phyloP scores from a whole-genome alignment of 2,797 vertebrate species.

The Mycteria americana region DNA sequence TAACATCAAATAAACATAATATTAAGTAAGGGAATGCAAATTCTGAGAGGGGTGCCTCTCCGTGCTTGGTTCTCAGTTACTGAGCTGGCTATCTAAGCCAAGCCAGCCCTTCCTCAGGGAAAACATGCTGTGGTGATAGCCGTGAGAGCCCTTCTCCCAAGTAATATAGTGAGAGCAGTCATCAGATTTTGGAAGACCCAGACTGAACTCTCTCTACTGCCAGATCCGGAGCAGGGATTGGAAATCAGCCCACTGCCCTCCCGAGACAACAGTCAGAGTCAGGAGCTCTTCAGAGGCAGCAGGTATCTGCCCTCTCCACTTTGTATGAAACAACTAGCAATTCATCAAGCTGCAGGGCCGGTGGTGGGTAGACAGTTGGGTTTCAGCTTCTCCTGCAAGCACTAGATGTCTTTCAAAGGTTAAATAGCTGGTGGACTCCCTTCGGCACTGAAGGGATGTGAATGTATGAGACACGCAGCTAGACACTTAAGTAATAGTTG shows the following conservation, averaged over 20 bases:
- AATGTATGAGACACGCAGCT: neutral
- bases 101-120: neutral
- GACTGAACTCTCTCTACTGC: neutral
- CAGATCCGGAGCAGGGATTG: neutral
- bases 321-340: neutral
- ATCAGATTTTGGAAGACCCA: neutral
- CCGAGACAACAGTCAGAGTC: accelerated
- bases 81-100: neutral
- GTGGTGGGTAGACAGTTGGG: neutral
- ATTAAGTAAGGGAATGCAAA: neutral
- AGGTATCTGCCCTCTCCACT: neutral
- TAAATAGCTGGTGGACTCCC: neutral
- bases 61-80: neutral
- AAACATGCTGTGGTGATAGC: neutral
- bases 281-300: neutral
- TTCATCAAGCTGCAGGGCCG: accelerated
- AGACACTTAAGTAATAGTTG: neutral
- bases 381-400: neutral
- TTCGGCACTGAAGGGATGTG: neutral
- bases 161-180: neutral
- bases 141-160: neutral
- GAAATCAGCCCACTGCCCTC: neutral
- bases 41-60: neutral
- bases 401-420: neutral
- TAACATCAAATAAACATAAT: neutral